Percentiles rank a stretch among this genome's conserved stretches.
Evolutionary conservation across 2,113 vertebrate genomes (phyloP).

Genomic region (Peromyscus polionotus): DNA sequence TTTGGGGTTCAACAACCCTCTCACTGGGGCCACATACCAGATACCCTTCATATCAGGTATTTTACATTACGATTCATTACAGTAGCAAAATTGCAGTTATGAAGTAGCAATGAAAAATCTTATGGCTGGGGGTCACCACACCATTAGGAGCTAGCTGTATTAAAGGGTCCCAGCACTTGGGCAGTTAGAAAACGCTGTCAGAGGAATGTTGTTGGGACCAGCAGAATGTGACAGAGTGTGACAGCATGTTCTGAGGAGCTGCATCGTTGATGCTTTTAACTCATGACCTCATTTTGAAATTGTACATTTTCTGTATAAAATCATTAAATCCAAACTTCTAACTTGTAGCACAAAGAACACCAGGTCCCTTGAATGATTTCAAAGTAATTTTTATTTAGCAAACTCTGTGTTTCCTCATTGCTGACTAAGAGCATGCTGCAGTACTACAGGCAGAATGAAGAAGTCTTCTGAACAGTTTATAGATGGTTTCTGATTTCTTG

Average conservation of each 20-base stretch:
- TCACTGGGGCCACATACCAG: neutral
- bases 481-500: slow-evolving; percentile 13
- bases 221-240: neutral
- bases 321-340: neutral
- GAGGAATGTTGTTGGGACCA: slow-evolving; percentile 7
- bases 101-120: neutral
- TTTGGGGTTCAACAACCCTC: neutral
- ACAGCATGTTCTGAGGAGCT: neutral
- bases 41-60: neutral
- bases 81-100: neutral
- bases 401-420: slow-evolving; percentile 47
- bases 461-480: neutral
- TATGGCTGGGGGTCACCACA: neutral
- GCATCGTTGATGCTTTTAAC: neutral
- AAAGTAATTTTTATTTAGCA: slow-evolving; percentile 54
- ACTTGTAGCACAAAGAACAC: slow-evolving; percentile 4
- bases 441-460: slow-evolving; percentile 3
- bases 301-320: slow-evolving; percentile 38
- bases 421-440: neutral
- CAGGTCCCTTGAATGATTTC: neutral
- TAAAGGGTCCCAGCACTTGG: neutral
- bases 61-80: neutral
- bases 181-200: neutral
- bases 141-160: neutral
- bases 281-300: slow-evolving; percentile 7